Percentiles rank a stretch among this genome's conserved stretches.
phyloP scores from a whole-genome alignment of 2,113 vertebrate species.

The Lophochroa leadbeateri region DNA sequence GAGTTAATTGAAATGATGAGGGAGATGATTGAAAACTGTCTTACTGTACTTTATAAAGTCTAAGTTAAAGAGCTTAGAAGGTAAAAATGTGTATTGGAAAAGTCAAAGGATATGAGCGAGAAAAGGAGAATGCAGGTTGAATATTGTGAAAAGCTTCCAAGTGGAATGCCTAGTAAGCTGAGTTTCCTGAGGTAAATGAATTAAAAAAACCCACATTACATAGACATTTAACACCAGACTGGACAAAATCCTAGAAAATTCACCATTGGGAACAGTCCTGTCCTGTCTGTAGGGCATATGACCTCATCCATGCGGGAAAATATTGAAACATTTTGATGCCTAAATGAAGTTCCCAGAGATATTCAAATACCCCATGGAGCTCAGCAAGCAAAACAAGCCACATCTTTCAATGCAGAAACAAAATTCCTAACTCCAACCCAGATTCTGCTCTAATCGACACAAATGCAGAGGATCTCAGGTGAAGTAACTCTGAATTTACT shows the following conservation, averaged over 20 bases:
- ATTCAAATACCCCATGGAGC: neutral
- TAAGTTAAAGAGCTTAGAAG: neutral
- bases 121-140: neutral
- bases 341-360: neutral
- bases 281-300: neutral
- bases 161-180: neutral
- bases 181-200: slow-evolving; percentile 1
- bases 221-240: neutral
- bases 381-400: neutral
- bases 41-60: neutral
- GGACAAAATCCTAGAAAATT: slow-evolving; percentile 40
- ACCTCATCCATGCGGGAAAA: neutral
- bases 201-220: neutral
- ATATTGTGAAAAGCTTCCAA: neutral
- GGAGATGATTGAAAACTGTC: neutral
- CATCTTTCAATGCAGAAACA: neutral
- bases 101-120: neutral
- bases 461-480: neutral
- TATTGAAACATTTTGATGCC: neutral
- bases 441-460: neutral
- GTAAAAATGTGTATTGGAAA: neutral
- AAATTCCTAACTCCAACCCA: neutral
- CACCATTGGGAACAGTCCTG: neutral
- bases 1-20: neutral
- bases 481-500: neutral